Evolutionary conservation across 2,888 invertebrate genomes (phyloP).

Genomic region (Lacanobia wlatinum): DNA sequence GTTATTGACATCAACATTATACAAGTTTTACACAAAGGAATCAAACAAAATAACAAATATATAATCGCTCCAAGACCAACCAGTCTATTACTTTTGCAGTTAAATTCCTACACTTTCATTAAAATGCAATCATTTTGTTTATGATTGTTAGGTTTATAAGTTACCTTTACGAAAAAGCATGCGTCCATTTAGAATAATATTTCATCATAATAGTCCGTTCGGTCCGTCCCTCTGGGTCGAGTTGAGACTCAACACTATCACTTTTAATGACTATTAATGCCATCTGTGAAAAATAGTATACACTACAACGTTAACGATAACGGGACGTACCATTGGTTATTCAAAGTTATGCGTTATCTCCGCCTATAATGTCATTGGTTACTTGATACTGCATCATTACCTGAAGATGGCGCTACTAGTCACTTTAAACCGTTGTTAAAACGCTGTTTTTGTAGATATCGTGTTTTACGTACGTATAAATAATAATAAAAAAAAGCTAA

Average conservation of each 20-base stretch:
- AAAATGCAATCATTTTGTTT: background rate
- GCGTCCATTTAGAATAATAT: conserved; percentile 6
- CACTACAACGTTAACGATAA: conserved; percentile 23
- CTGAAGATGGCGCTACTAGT: conserved; percentile 48
- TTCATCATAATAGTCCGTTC: conserved; percentile 34
- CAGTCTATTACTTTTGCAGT: background rate
- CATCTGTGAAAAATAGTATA: conserved; percentile 34
- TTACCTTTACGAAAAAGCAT: background rate
- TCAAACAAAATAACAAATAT: conserved; percentile 1
- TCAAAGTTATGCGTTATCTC: background rate
- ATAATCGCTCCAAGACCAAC: background rate
- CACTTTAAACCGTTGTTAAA: background rate
- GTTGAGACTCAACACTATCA: background rate
- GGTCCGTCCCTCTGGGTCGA: background rate
- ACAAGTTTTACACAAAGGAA: conserved; percentile 24
- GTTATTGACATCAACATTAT: conserved; percentile 31
- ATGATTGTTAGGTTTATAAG: background rate
- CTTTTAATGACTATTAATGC: conserved; percentile 27
- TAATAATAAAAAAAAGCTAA: background rate
- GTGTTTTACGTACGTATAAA: background rate
- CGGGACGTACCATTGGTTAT: background rate
- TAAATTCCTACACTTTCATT: background rate
- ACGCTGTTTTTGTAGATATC: background rate
- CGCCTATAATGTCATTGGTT: background rate
- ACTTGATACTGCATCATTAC: background rate